These are phyloP conservation scores for Rachycentron canadum DNA, from an alignment of 2,797 vertebrate species.

Conservation along the genomic window DNA sequence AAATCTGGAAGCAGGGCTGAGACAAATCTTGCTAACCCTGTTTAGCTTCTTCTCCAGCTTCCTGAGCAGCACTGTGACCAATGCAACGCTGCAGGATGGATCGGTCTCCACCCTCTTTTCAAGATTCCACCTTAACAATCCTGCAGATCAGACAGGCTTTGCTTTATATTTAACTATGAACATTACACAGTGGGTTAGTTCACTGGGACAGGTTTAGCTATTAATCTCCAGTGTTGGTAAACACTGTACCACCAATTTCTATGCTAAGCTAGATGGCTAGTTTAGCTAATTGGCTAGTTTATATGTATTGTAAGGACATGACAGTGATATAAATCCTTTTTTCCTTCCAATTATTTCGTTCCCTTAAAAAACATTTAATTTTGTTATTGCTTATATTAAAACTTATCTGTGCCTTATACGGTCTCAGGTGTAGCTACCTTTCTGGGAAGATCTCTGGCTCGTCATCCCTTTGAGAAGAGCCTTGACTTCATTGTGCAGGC, in stretches of 20 bases:
- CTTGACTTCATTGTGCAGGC: conserved; percentile 84
- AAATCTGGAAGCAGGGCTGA: not conserved
- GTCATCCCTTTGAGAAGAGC: conserved; percentile 88
- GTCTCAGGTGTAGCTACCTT: conserved; percentile 75
- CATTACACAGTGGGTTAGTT: too few species aligned
- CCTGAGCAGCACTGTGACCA: conserved; percentile 86
- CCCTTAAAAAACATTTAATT: not conserved
- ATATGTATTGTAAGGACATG: not conserved
- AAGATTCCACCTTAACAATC: conserved; percentile 90
- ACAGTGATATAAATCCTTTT: not conserved
- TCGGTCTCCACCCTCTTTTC: conserved; percentile 88
- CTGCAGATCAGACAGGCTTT: conserved; percentile 65
- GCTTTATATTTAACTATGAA: not conserved
- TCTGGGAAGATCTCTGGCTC: conserved; percentile 72
- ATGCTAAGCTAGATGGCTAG: not conserved
- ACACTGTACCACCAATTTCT: too few species aligned
- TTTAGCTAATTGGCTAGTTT: not conserved
- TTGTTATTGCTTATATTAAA: not conserved
- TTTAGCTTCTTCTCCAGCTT: conserved; percentile 84
- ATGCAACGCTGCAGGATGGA: conserved; percentile 75
- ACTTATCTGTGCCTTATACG: not conserved
- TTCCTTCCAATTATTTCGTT: not conserved
- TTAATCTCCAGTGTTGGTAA: too few species aligned
- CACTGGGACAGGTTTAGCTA: too few species aligned
- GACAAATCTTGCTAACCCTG: conserved; percentile 61